Evolutionary conservation across 1,140 invertebrate species (phyloP), one percentile per base, ranked within the genome.

Genomic region (Euwallacea similis): DNA sequence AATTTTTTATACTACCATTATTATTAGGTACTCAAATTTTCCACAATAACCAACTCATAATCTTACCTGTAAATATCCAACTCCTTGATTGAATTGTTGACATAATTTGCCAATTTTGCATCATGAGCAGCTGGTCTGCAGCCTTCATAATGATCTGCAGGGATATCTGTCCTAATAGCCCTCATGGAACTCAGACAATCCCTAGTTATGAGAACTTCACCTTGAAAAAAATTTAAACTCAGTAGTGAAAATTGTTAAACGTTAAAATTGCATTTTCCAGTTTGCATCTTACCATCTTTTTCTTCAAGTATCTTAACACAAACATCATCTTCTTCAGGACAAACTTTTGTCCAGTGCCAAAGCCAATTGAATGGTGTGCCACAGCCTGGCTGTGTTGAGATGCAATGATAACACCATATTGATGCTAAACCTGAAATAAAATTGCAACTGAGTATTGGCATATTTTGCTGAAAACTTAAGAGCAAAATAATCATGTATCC

Each of bases 111-210:
- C 46, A 96, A 80, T 75, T 88, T 89, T 0, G 91, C 84, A 83
- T 96, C 92, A 76, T 86, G 86, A 0, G 93, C 89, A 55, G 93
- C 92, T 44, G 89, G 85, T 71, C 93, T 85, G 79, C 94, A 97
- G 0, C 94, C 94, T 83, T 96, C 94, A 82, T 94, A 96, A 71
- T 89, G 90, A 83, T 96, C 95, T 2, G 93, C 93, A n/a, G 94
- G 95, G 75, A 96, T 92, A 78, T 97, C 94, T 33, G 89, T 92
- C 65, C 94, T 84, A 69, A 90, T 86, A 58, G 87, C 88, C 78
- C 86, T 87, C 11, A 96, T 81, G 9, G 90, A 87, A 76, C 94
- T 96, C 2, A 96, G 79, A 82, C 95, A 97, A 76, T 94, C 91
- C 76, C 95, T 85, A 0, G 91, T 96, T 21, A 96, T 91, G 0